Evolutionary conservation across 2,797 vertebrate genomes (phyloP).

Genomic region (Danio jaintianensis): DNA sequence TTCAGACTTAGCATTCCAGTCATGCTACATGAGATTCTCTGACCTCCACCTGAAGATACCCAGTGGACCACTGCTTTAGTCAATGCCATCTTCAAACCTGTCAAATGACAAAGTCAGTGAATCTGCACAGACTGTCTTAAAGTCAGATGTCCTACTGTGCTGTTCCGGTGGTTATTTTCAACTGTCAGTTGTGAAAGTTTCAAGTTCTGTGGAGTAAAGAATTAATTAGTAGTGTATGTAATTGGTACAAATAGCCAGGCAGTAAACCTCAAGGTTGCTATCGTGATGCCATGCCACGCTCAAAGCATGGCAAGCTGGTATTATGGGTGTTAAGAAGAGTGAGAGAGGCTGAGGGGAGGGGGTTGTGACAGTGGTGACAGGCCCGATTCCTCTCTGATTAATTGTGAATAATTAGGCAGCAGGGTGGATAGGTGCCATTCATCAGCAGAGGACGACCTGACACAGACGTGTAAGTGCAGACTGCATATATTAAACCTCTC

Average conservation of each 20-base stretch:
- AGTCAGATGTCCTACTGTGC: background rate
- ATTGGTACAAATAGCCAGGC: conserved; percentile 53
- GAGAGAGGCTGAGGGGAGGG: background rate
- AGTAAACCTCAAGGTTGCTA: conserved; percentile 68
- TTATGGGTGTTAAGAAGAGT: conserved; percentile 42
- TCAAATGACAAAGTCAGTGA: background rate
- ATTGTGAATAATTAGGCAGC: conserved; percentile 75
- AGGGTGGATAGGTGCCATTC: conserved; percentile 71
- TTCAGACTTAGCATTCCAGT: background rate
- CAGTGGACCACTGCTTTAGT: background rate
- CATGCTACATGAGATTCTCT: background rate
- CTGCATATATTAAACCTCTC: conserved; percentile 4
- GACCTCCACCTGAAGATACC: background rate
- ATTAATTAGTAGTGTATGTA: background rate
- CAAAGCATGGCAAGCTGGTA: conserved; percentile 39
- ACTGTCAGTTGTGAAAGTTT: background rate
- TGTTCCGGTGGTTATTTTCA: background rate
- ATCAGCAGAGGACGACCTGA: conserved; percentile 60
- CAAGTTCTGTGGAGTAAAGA: background rate
- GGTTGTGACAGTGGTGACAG: conserved; percentile 34
- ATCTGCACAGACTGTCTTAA: background rate
- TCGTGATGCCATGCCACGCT: conserved; percentile 64
- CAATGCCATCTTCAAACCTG: background rate
- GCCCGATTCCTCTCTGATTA: conserved; percentile 68
- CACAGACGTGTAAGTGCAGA: background rate